These are phyloP conservation scores for Chesias legatella DNA, from an alignment of 2,888 invertebrate species.

Conservation along the genomic window DNA sequence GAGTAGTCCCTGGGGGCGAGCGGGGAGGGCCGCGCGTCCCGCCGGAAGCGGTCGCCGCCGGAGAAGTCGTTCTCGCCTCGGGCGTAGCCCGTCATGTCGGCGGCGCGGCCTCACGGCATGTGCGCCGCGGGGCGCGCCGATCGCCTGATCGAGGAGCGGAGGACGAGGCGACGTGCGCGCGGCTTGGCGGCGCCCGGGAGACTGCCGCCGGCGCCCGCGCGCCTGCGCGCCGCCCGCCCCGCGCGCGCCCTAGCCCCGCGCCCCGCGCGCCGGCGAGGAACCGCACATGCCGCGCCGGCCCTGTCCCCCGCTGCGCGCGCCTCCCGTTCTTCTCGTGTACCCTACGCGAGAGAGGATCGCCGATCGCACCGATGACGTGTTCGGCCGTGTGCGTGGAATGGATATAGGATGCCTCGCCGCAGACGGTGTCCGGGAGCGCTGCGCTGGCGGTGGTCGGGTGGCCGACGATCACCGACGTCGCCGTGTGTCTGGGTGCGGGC, in stretches of 20 bases:
- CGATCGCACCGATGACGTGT: constrained; percentile 4
- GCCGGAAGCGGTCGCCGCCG: constrained; percentile 69
- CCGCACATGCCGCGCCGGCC: constrained; percentile 39
- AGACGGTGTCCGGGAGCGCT: constrained; percentile 13
- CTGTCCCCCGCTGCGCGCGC: constrained; percentile 35
- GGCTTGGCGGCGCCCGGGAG: constrained; percentile 54
- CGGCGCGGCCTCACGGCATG: constrained; percentile 75
- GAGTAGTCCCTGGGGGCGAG: constrained; percentile 88
- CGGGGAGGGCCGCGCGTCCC: constrained; percentile 71
- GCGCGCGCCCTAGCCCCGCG: constrained; percentile 34
- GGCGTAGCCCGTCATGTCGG: constrained; percentile 77
- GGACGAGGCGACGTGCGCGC: constrained; percentile 60
- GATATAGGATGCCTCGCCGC: neutral
- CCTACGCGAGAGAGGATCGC: constrained; percentile 5
- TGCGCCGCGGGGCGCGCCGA: constrained; percentile 72
- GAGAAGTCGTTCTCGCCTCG: constrained; percentile 74
- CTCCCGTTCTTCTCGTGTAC: constrained; percentile 19
- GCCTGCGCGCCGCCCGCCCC: constrained; percentile 45
- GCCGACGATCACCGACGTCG: constrained; percentile 5
- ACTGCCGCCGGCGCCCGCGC: constrained; percentile 56
- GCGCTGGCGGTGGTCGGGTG: constrained; percentile 22
- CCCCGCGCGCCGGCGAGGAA: constrained; percentile 26
- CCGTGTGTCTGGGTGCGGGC: constrained; percentile 5
- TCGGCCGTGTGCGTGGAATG: too few species aligned
- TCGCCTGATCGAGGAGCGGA: constrained; percentile 63